A percentile compares a stretch with the other conserved stretches of the same genome.
phyloP scores from a whole-genome alignment of 2,888 invertebrate species.

The Xylota sylvarum region DNA sequence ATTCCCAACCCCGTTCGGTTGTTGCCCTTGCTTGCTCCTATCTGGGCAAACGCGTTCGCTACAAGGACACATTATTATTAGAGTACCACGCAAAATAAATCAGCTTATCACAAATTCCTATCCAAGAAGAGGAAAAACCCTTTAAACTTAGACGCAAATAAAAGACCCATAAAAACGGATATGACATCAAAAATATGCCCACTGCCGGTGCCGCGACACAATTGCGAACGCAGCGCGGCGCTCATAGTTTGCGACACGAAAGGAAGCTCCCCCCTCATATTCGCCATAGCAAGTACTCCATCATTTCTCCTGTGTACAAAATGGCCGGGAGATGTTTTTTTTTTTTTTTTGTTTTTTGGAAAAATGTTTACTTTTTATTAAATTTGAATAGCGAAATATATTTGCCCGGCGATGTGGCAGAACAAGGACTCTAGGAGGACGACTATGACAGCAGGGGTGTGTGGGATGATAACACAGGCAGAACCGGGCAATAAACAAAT shows the following conservation, averaged over 20 bases:
- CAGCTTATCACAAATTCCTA: conserved; percentile 52
- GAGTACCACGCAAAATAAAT: conserved; percentile 36
- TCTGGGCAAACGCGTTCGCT: neutral
- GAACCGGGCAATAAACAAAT: conserved; percentile 61
- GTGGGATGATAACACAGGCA: neutral
- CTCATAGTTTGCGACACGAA: conserved; percentile 17
- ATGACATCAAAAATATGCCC: conserved; percentile 61
- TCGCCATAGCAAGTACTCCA: neutral
- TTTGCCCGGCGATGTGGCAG: conserved; percentile 39
- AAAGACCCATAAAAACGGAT: conserved; percentile 55
- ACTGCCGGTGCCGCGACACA: conserved; percentile 26
- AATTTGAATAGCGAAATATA: conserved; percentile 65
- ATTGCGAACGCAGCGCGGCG: conserved; percentile 33
- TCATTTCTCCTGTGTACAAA: conserved; percentile 24
- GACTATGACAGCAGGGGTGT: neutral
- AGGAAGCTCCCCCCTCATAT: neutral
- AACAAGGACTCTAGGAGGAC: conserved; percentile 1
- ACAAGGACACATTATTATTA: conserved; percentile 48
- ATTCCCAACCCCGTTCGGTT: neutral
- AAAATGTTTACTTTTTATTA: conserved; percentile 67
- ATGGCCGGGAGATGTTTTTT: conserved; percentile 43
- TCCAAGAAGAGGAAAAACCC: conserved; percentile 39
- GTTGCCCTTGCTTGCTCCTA: neutral
- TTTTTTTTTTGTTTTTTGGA: conserved; percentile 6
- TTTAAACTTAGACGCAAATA: conserved; percentile 55